Evolutionary conservation across 2,113 vertebrate species (phyloP).

Genomic region (Saccopteryx bilineata): DNA sequence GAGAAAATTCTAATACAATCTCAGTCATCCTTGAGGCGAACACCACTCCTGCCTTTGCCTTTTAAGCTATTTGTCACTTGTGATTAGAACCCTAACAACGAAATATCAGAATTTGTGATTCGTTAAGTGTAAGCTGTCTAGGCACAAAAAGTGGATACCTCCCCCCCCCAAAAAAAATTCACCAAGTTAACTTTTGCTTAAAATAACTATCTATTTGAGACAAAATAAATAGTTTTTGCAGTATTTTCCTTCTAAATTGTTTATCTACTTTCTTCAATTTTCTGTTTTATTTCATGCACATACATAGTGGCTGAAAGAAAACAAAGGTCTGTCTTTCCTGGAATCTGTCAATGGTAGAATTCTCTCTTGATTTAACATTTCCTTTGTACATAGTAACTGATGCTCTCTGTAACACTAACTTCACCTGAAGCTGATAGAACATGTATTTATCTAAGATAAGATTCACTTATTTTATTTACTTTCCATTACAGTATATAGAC

Average conservation of each 20-base stretch:
- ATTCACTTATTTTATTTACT: constrained; percentile 29
- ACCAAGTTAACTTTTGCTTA: constrained; percentile 28
- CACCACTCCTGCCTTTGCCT: background rate
- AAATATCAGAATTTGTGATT: background rate
- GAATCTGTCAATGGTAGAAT: constrained; percentile 1
- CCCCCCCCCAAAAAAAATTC: background rate
- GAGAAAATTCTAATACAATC: background rate
- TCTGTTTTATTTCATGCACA: constrained; percentile 2
- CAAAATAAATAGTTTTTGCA: background rate
- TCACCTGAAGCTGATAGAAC: constrained; percentile 25
- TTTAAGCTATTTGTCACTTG: constrained; percentile 32
- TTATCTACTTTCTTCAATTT: background rate
- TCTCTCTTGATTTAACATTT: background rate
- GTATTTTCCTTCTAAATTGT: background rate
- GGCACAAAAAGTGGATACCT: background rate
- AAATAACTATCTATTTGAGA: background rate
- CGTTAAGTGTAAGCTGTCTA: constrained; percentile 1
- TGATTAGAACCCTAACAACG: background rate
- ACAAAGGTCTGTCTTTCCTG: background rate
- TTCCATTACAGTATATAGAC: background rate
- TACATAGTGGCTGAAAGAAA: constrained; percentile 46
- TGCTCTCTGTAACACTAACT: constrained; percentile 35
- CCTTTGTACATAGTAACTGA: constrained; percentile 13
- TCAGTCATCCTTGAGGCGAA: background rate
- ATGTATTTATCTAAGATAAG: constrained; percentile 23